Base-by-base conservation (phyloP, 2,888 invertebrate genomes). In the Congeria kusceri region DNA sequence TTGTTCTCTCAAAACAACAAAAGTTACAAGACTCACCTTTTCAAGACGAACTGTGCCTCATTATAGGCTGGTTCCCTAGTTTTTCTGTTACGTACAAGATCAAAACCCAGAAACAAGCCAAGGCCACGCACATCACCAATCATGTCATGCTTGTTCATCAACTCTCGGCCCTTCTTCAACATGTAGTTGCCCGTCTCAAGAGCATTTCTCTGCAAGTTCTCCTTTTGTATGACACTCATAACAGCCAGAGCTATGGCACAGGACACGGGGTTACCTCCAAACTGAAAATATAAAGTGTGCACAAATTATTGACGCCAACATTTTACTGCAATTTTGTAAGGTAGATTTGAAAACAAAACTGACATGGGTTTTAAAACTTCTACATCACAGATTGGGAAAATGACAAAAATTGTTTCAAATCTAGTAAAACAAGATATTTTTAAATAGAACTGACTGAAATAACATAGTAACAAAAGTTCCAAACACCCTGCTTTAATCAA, bases 201-300 rank as follows among this genome's bases (percentile, higher is more conserved):
- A 0, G 99, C 98, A 81, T 98, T 96, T 84, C 97, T 96, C 92
- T 96, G 95, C 9, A 99, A 94, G 29, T 96, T 95, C 92, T 99
- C 98, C 53, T 96, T 95, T 90, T 98, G 97, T 77, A 99, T 97
- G 5, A 97, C 96, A 89, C 98, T 97, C 92, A 99, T 95, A 0
- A 99, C 99, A 3, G 98, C 97, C 92, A 97, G 96, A 0, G 98
- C 98, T 63, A 99, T 97, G 0, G 99, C 98, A 92, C 99, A 99
- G 0, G 99, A 98, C 0, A 99, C 99, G 15, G 99, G 99, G 94
- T 99, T 99, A 13, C 99, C 99, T 15, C 99, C 99, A 92, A 98
- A 99, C 97, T 98, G 94, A 59, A 93, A 84, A 39, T 9, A 39
- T 3, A 39, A 39, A n/a, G n/a, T 39, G 39, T 11, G 15, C 39